phyloP scores from a whole-genome alignment of 2,888 invertebrate genomes.

The Chrysolina oricalcia region DNA sequence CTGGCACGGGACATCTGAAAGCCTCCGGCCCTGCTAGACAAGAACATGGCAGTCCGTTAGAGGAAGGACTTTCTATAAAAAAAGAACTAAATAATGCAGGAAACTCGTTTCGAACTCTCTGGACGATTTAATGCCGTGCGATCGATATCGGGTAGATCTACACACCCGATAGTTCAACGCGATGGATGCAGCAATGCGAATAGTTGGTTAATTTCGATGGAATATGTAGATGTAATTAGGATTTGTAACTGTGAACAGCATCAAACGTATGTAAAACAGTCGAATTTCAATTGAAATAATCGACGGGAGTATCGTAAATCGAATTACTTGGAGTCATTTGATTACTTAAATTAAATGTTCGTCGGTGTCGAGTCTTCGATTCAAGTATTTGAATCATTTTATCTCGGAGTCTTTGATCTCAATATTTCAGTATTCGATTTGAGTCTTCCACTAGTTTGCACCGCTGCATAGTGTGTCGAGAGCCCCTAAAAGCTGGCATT shows the following conservation, averaged over 20 bases:
- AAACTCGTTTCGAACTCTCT: neutral
- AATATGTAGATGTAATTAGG: neutral
- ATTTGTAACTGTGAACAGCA: neutral
- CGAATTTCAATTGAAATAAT: neutral
- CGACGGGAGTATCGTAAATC: too few relatives aligned
- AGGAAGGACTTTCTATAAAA: neutral
- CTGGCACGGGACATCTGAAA: neutral
- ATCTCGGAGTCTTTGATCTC: too few relatives aligned
- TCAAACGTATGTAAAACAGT: neutral
- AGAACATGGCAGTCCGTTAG: neutral
- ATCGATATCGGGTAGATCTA: neutral
- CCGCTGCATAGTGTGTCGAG: too few relatives aligned
- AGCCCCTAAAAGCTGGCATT: too few relatives aligned
- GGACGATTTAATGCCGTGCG: slow-evolving; percentile 1
- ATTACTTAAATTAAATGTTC: too few relatives aligned
- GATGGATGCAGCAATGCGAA: neutral
- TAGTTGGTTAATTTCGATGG: neutral
- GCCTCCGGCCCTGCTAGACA: neutral
- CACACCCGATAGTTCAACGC: neutral
- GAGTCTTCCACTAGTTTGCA: too few relatives aligned
- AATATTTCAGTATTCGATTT: too few relatives aligned
- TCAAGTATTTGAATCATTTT: too few relatives aligned
- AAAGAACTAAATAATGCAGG: neutral
- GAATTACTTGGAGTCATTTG: too few relatives aligned
- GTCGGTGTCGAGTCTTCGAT: too few relatives aligned